Conservation (phyloP, 2,113 vertebrate species). For the Platycercus adscitus region DNA sequence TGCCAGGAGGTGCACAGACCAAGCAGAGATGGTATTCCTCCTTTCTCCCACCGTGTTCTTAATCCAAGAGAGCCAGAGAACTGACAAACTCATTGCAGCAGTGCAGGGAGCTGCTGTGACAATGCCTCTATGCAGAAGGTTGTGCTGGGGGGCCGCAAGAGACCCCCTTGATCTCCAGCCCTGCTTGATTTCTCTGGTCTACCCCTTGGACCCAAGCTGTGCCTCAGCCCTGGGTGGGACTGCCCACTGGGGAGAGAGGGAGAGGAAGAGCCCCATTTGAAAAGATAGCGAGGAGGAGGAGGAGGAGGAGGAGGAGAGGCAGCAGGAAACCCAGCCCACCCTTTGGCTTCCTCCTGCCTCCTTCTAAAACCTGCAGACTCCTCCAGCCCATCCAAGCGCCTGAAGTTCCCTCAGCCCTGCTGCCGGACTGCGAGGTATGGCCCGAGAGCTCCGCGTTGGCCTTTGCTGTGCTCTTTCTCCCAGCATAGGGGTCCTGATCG, state of each 20-base stretch:
- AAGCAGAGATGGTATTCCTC: not conserved
- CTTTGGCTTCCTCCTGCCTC: slow-evolving; percentile 82
- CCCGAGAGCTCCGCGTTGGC: not conserved
- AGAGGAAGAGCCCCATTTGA: slow-evolving; percentile 66
- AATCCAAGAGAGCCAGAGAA: not conserved
- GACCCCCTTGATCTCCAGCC: not conserved
- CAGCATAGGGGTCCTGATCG: not conserved
- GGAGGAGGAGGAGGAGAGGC: slow-evolving; percentile 65
- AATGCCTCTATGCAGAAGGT: not conserved
- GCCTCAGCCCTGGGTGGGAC: slow-evolving; percentile 51
- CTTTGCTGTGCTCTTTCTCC: not conserved
- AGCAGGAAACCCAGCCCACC: slow-evolving; percentile 82
- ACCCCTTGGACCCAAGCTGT: slow-evolving; percentile 22
- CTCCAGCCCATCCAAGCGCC: slow-evolving; percentile 75
- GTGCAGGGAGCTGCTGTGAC: not conserved
- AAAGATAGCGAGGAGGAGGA: slow-evolving; percentile 58
- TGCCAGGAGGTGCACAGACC: not conserved
- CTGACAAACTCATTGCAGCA: not conserved
- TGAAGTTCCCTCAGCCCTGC: slow-evolving; percentile 74
- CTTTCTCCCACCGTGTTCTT: not conserved
- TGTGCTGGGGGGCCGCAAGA: not conserved
- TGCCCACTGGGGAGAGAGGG: slow-evolving; percentile 60
- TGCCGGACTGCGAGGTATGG: slow-evolving; percentile 80
- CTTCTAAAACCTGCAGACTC: slow-evolving; percentile 82
- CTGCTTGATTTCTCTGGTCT: slow-evolving; percentile 68